Conservation (phyloP, 2,888 invertebrate species). For the Hermodice carunculata region DNA sequence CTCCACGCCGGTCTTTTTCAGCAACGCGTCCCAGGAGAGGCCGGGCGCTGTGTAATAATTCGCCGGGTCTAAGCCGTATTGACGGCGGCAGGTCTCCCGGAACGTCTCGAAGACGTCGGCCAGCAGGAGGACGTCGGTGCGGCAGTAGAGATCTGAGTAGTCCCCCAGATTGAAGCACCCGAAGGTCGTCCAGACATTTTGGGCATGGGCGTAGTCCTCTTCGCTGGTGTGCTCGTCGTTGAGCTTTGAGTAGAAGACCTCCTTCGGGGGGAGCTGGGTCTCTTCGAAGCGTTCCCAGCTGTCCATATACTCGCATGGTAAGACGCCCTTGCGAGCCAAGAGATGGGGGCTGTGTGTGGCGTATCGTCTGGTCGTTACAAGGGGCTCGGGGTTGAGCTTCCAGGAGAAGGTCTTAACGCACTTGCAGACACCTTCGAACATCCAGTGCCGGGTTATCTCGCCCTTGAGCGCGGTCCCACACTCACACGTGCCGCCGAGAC, state of each 20-base stretch:
- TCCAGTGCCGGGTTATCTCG: too few relatives aligned
- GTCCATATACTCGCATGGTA: neutral
- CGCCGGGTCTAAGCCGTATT: slow-evolving; percentile 47
- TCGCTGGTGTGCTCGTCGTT: slow-evolving; percentile 15
- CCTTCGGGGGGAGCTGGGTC: neutral
- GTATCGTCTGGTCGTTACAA: neutral
- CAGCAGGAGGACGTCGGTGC: slow-evolving; percentile 51
- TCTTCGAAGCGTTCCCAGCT: neutral
- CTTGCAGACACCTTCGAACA: too few relatives aligned
- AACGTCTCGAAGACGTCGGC: slow-evolving; percentile 61
- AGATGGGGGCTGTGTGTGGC: slow-evolving; percentile 10
- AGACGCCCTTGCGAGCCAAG: neutral
- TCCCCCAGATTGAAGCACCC: slow-evolving; percentile 36
- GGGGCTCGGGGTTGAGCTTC: too few relatives aligned
- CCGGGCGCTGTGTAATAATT: slow-evolving; percentile 50
- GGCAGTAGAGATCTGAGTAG: slow-evolving; percentile 45
- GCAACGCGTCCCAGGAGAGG: slow-evolving; percentile 51
- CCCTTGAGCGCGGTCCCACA: too few relatives aligned
- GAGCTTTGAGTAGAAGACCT: slow-evolving; percentile 25
- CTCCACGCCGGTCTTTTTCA: slow-evolving; percentile 46
- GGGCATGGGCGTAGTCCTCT: slow-evolving; percentile 36
- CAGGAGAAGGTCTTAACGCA: too few relatives aligned
- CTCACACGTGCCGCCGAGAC: too few relatives aligned
- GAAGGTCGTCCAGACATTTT: slow-evolving; percentile 31
- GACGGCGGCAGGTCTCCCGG: slow-evolving; percentile 40